phyloP scores from a whole-genome alignment of 2,888 invertebrate genomes.

The Acanthopleura granulata region DNA sequence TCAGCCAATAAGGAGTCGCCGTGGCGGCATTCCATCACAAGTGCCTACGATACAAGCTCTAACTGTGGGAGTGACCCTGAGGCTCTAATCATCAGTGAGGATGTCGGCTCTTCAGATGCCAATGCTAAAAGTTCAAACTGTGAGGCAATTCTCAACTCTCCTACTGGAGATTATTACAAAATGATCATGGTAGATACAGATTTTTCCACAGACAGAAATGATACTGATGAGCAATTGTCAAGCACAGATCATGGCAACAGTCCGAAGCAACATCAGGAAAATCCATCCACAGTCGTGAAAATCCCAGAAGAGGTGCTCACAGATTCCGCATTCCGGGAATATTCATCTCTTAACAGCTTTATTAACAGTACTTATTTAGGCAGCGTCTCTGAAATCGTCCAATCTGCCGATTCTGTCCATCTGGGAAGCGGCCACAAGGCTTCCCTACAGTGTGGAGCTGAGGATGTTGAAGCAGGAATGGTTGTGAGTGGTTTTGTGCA shows the following conservation, averaged over 20 bases:
- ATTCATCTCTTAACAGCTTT: neutral
- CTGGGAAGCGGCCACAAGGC: neutral
- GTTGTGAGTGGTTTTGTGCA: neutral
- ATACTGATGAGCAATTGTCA: constrained; percentile 3
- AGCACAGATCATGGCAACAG: constrained; percentile 5
- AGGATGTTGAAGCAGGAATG: neutral
- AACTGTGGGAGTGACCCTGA: constrained; percentile 20
- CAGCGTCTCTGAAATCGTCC: neutral
- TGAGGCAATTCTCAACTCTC: constrained; percentile 17
- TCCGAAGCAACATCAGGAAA: neutral
- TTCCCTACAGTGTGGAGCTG: neutral
- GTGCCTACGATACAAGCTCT: constrained; percentile 32
- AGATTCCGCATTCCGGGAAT: neutral
- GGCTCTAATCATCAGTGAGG: neutral
- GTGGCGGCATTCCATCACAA: constrained; percentile 39
- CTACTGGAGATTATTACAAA: constrained; percentile 25
- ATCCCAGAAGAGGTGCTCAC: neutral
- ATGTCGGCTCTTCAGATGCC: neutral
- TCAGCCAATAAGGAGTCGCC: neutral
- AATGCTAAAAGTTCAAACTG: neutral
- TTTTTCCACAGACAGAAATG: constrained; percentile 21
- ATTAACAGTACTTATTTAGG: neutral
- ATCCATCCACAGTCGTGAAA: neutral
- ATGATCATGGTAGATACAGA: constrained; percentile 26
- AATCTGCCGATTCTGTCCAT: neutral